Base-by-base conservation (phyloP, 2,113 vertebrate species). In the Phyllostomus discolor region DNA sequence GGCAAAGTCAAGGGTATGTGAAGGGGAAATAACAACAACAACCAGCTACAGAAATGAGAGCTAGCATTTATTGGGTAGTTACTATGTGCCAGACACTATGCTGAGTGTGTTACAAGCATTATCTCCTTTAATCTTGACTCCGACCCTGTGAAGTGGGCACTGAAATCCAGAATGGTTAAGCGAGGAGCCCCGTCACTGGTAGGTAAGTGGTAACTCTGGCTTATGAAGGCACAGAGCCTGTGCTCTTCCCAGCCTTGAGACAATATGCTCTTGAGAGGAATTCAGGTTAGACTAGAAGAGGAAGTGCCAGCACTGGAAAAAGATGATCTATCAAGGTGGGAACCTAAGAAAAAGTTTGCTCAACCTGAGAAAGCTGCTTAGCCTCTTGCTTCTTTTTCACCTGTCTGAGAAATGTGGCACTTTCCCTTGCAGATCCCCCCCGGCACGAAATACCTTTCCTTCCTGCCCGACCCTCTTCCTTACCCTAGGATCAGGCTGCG, bases 361-460 rank as follows among this genome's bases (percentile, higher is more conserved):
- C 80, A 79, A 52, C 80, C 43, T 26, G 6, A 46, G 82, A 24
- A 86, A 92, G 43, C 26, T 88, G 57, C 64, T 87, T 89, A 69
- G 76, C 9, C 12, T 92, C 84, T 88, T 73, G 43, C 66, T 97
- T 70, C 85, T 90, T 73, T 43, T 76, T 90, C 59, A 54, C 57
- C 48, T 70, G 66, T 83, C 86, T 94, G 26, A 97, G 59, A 95
- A 97, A 94, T 86, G 46, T 14, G 9, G 76, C 16, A 57, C 92
- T 88, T 96, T 93, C 76, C 38, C 79, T 91, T 41, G 59, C 35
- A 41, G 48, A 89, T 33, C 43, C 43, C 76, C 28, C 72, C 28
- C 28, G 70, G 12, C 35, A 48, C 35, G 28, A 83, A 91, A 92
- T 57, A 87, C 43, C 17, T 15, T 46, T 95, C 80, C 41, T 50